Percentiles rank a stretch among this genome's conserved stretches.
Evolutionary conservation across 2,888 invertebrate species (phyloP).

Genomic region (Acleris laterana): DNA sequence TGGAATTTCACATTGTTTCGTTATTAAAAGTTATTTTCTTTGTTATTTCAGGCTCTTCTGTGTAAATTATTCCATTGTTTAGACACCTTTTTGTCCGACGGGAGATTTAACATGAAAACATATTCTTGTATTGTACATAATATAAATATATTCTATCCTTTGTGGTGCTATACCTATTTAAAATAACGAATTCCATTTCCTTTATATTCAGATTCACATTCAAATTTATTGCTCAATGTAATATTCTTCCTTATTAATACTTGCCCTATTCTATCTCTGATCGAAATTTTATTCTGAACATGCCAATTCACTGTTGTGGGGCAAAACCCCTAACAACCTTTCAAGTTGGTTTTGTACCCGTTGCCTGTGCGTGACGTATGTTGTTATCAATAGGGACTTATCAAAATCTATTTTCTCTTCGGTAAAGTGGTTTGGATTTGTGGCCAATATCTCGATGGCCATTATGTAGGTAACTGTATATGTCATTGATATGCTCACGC

Average conservation of each 20-base stretch:
- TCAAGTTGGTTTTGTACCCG: conserved; percentile 1
- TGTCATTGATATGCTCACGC: neutral
- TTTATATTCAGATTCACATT: too few species aligned
- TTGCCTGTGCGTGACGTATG: conserved; percentile 18
- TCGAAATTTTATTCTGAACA: conserved; percentile 7
- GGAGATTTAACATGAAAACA: too few species aligned
- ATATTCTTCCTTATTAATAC: neutral
- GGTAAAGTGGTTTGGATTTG: conserved; percentile 15
- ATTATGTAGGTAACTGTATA: conserved; percentile 14
- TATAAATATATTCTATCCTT: too few species aligned
- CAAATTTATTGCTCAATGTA: too few species aligned
- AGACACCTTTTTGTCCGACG: too few species aligned
- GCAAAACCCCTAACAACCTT: conserved; percentile 4
- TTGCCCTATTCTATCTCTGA: neutral
- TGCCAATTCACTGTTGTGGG: neutral
- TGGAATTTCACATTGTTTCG: too few species aligned
- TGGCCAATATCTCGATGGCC: conserved; percentile 15
- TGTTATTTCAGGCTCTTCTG: too few species aligned
- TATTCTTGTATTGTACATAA: too few species aligned
- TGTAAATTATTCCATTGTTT: too few species aligned
- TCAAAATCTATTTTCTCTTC: conserved; percentile 20
- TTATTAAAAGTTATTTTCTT: too few species aligned
- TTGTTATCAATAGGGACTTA: conserved; percentile 22
- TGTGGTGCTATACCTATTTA: too few species aligned
- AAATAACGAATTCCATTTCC: too few species aligned